phyloP scores from a whole-genome alignment of 64 coral and sea anemone species.

The Montipora efflorescens region DNA sequence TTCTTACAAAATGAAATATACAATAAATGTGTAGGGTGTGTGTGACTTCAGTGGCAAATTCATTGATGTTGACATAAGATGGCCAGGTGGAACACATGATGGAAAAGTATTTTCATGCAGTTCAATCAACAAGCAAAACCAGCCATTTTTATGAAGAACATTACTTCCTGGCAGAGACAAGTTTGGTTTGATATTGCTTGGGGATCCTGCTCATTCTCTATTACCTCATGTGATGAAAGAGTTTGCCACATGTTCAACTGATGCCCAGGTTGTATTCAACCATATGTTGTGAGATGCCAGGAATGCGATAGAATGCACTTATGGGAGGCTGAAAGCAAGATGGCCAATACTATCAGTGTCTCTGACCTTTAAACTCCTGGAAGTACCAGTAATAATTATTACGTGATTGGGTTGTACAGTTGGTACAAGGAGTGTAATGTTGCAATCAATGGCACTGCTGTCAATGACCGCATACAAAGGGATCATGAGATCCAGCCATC shows the following conservation, averaged over 20 bases:
- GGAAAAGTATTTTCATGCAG: constrained; percentile 64
- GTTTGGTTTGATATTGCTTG: constrained; percentile 42
- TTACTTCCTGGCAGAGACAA: constrained; percentile 44
- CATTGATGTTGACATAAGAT: constrained; percentile 75
- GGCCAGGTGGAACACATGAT: constrained; percentile 79
- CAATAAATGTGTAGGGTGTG: constrained; percentile 62
- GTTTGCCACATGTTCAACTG: constrained; percentile 11
- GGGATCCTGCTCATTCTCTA: constrained; percentile 38
- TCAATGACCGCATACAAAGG: constrained; percentile 18
- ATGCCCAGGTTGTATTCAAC: constrained; percentile 53
- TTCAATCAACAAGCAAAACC: constrained; percentile 18
- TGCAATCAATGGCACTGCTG: constrained; percentile 35
- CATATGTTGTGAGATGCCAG: constrained; percentile 68
- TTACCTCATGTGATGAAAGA: constrained; percentile 64
- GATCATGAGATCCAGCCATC: not conserved
- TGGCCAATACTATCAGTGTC: constrained; percentile 28
- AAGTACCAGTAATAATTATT: constrained; percentile 33
- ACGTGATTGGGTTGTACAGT: constrained; percentile 52
- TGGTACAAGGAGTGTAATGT: constrained; percentile 45
- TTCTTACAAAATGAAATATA: constrained; percentile 77
- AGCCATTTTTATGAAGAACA: constrained; percentile 59
- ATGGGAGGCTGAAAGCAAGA: constrained; percentile 47
- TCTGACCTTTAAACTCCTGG: constrained; percentile 32
- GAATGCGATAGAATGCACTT: constrained; percentile 61
- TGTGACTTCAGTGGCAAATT: constrained; percentile 72